Base-by-base conservation (phyloP, 2,888 invertebrate genomes). In the Scaptomyza polygonia region DNA sequence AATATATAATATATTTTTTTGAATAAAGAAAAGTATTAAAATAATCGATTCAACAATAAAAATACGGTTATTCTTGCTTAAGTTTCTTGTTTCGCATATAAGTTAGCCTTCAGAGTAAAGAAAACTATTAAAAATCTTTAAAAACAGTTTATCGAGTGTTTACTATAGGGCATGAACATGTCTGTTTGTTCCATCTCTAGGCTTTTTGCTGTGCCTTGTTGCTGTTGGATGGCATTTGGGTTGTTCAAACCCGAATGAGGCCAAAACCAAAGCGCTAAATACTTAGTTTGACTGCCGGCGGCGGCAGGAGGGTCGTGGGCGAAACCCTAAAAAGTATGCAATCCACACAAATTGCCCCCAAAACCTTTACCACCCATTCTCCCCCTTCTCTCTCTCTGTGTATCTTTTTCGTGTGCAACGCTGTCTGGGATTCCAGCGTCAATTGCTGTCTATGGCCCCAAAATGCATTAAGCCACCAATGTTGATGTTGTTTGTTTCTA, bases 281-380 rank as follows among this genome's bases (percentile, higher is more conserved):
- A 86, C 72, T 65, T 68, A 61, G 77, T 76, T 72, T 72, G 74
- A 80, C 75, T 74, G 75, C 75, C n/a, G n/a, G n/a, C n/a, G n/a
- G n/a, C n/a, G n/a, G n/a, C n/a, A 9, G 32, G 32, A 6, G 5
- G n/a, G 34, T 0, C 6, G 12, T n/a, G n/a, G 39, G 16, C 34
- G 74, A 86, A 84, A 70, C 86, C 85, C 87, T 82, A 85, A 87
- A 86, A 84, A 72, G n/a, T 81, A 79, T 81, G 86, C 78, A 66
- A 58, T 69, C 64, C 30, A 11, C 21, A 47, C 30, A 39, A 14
- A 36, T 14, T 3, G 5, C 30, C 12, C 12, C 16, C 8, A 21
- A 21, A 21, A 21, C 21, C 21, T 21, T 21, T 21, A 21, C 21
- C n/a, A n/a, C n/a, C n/a, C n/a, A n/a, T 21, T 21, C 8, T 3